Evolutionary conservation across 1,140 invertebrate species (phyloP).

Genomic region (Samia ricini): DNA sequence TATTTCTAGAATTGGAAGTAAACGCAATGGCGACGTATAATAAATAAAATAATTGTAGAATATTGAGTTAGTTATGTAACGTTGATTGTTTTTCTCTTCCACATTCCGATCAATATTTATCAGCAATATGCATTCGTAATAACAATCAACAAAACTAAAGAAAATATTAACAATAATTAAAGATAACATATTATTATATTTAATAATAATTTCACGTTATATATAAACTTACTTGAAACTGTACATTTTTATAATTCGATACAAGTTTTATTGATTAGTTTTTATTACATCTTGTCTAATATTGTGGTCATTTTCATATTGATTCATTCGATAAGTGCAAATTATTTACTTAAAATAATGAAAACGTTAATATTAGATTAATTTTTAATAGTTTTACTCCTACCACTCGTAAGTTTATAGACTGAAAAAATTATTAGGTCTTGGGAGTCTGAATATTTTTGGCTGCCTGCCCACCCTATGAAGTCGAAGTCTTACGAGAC

Average conservation of each 20-base stretch:
- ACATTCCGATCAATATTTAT: slow-evolving; percentile 65
- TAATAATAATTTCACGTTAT: slow-evolving; percentile 9
- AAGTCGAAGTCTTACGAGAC: neutral
- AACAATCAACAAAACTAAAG: slow-evolving; percentile 46
- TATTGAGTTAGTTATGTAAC: slow-evolving; percentile 3
- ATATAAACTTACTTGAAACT: too few relatives aligned
- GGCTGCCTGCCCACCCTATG: neutral
- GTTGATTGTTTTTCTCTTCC: slow-evolving; percentile 38
- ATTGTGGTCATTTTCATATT: too few relatives aligned
- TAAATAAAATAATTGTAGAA: neutral
- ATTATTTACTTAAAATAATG: too few relatives aligned
- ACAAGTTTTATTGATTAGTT: too few relatives aligned
- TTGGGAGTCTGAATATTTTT: neutral
- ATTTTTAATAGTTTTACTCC: too few relatives aligned
- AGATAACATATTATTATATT: neutral
- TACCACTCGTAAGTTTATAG: neutral
- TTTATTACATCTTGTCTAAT: too few relatives aligned
- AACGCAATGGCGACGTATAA: too few relatives aligned
- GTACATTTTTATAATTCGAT: too few relatives aligned
- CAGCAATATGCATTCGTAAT: slow-evolving; percentile 53
- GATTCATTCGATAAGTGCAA: too few relatives aligned
- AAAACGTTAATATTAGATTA: too few relatives aligned
- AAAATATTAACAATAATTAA: slow-evolving; percentile 29
- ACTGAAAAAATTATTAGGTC: neutral
- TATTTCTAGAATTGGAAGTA: too few relatives aligned